Conservation (phyloP, 2,888 invertebrate genomes). For the Tenthredo mesomela region DNA sequence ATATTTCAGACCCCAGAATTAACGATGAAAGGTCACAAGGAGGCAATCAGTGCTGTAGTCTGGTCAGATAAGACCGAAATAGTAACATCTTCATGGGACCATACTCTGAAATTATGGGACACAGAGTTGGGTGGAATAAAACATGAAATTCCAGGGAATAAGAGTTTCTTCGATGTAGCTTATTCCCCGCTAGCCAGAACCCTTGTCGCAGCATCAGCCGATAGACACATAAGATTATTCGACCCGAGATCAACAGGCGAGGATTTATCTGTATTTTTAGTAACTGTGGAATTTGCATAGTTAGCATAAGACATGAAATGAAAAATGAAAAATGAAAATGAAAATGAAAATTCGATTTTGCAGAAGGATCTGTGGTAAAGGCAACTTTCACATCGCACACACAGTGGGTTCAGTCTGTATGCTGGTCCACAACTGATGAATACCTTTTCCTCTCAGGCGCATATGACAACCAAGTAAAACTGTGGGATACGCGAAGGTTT, state of each 20-base stretch:
- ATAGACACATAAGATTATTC: slow-evolving; percentile 93
- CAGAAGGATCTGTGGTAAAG: slow-evolving; percentile 93
- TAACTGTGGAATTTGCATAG: neutral
- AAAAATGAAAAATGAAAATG: slow-evolving; percentile 24
- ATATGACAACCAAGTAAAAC: slow-evolving; percentile 93
- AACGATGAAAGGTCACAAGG: slow-evolving; percentile 95
- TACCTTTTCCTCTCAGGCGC: slow-evolving; percentile 95
- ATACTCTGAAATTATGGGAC: slow-evolving; percentile 97
- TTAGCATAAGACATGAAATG: neutral
- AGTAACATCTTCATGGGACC: slow-evolving; percentile 96
- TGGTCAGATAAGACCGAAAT: slow-evolving; percentile 92
- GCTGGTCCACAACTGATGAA: slow-evolving; percentile 92
- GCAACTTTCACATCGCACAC: slow-evolving; percentile 92
- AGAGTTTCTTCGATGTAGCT: slow-evolving; percentile 93
- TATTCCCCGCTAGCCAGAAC: slow-evolving; percentile 89
- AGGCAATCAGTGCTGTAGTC: slow-evolving; percentile 90
- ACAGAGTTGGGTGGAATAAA: slow-evolving; percentile 91
- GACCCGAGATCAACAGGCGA: slow-evolving; percentile 93
- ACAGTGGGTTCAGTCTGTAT: slow-evolving; percentile 94
- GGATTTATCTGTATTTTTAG: slow-evolving; percentile 51
- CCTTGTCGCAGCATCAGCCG: slow-evolving; percentile 93
- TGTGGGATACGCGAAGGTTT: slow-evolving; percentile 97
- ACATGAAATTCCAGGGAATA: slow-evolving; percentile 90
- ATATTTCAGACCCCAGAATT: slow-evolving; percentile 86
- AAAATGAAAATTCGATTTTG: slow-evolving; percentile 63